These are phyloP conservation scores for Astreopora myriophthalma DNA, from an alignment of 64 coral and sea anemone species.

Conservation along the genomic window DNA sequence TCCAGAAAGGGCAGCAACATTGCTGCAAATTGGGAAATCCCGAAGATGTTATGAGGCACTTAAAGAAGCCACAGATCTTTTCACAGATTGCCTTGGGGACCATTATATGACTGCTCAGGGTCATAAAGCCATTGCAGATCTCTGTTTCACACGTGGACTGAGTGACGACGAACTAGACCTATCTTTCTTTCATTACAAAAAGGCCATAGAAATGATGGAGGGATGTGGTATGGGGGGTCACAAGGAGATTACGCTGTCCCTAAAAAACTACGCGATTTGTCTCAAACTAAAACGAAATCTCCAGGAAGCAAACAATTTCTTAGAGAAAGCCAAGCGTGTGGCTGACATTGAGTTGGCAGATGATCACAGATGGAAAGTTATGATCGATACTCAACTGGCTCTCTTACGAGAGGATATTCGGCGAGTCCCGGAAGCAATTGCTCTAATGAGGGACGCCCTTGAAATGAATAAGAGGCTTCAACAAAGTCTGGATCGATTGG, in stretches of 20 bases:
- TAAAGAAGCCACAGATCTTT: neutral
- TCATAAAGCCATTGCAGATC: constrained; percentile 38
- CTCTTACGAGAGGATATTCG: neutral
- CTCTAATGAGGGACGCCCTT: neutral
- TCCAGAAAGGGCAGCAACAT: constrained; percentile 1
- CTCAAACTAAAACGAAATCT: neutral
- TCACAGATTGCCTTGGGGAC: neutral
- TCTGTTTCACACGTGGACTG: neutral
- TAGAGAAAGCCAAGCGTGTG: neutral
- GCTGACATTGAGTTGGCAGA: neutral
- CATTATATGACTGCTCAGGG: constrained; percentile 27
- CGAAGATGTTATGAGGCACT: neutral
- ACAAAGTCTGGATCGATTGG: neutral
- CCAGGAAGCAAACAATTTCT: neutral
- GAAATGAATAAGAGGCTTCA: neutral
- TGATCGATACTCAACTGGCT: neutral
- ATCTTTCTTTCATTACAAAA: neutral
- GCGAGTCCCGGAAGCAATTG: neutral
- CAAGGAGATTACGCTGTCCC: constrained; percentile 3
- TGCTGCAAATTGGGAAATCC: neutral
- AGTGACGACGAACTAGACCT: neutral
- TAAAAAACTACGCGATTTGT: constrained; percentile 15
- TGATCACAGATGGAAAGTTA: neutral
- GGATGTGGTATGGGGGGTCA: neutral
- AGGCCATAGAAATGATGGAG: neutral